These are phyloP conservation scores for Siderastrea siderea DNA, from an alignment of 92 coral and sea anemone species.

Conservation along the genomic window DNA sequence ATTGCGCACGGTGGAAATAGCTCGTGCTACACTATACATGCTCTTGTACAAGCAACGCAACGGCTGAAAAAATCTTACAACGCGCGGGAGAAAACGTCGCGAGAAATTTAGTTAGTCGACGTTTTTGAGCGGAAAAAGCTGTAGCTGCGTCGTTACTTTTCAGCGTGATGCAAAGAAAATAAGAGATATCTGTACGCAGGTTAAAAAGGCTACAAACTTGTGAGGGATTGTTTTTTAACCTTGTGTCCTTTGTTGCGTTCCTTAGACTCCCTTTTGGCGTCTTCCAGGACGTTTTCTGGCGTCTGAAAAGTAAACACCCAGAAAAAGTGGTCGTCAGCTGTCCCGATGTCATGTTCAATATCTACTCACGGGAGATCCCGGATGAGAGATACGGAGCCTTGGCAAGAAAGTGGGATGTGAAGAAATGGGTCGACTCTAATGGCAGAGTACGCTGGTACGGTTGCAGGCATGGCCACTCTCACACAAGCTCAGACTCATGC, in stretches of 20 bases:
- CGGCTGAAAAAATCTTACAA: no score
- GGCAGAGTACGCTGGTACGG: slow-evolving; percentile 99
- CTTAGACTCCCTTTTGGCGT: slow-evolving; percentile 85
- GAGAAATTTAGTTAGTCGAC: no score
- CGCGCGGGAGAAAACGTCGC: no score
- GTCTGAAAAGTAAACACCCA: slow-evolving; percentile 72
- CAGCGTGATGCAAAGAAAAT: no score
- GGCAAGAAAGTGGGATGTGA: slow-evolving; percentile 86
- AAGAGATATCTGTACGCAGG: no score
- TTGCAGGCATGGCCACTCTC: slow-evolving; percentile 84
- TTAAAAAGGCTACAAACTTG: no score
- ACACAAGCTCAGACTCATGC: slow-evolving; percentile 62
- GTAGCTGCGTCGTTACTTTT: no score
- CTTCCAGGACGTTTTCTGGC: slow-evolving; percentile 90
- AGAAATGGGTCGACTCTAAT: slow-evolving; percentile 90
- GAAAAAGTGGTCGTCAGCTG: slow-evolving; percentile 84
- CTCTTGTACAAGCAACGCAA: no score
- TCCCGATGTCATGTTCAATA: slow-evolving; percentile 97
- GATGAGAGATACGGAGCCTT: slow-evolving; percentile 72
- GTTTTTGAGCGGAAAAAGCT: no score
- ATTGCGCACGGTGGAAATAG: no score
- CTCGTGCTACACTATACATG: no score
- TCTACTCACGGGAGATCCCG: slow-evolving; percentile 60
- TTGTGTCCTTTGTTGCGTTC: not conserved
- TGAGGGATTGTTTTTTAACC: not conserved